Evolutionary conservation across 2,888 invertebrate species (phyloP), one percentile per base, ranked within the genome.

Genomic region (Frankliniella intonsa): DNA sequence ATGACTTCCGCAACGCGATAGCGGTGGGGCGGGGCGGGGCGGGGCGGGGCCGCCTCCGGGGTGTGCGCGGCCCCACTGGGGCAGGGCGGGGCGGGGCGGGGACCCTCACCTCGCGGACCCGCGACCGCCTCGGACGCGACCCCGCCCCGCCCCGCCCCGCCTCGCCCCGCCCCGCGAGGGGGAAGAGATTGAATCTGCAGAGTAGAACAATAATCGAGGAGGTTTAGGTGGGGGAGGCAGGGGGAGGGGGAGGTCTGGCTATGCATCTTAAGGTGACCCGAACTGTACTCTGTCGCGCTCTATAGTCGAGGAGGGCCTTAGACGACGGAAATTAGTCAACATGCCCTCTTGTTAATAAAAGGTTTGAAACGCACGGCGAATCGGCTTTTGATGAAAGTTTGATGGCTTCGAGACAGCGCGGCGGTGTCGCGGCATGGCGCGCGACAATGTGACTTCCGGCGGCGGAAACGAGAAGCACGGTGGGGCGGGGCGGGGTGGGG

Each of bases 1-100:
- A 76, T 76, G 69, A 76, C 69, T 76, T 76, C 69, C 69, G 69
- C 69, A 76, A 76, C 69, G 69, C 69, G 69, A 62, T 62, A 62
- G 62, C 62, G n/a, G 19, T 17, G 55, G 55, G 55, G 55, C 55
- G 55, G 55, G 51, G 51, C 51, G 14, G 55, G 14, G 17, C 19
- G 14, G 55, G 14, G 17, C 19, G 55, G 55, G 17, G 55, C 14
- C 55, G 55, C 14, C 19, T 19, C 17, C 55, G 55, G 55, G 14
- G 55, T 76, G 12, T 25, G 10, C 69, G 22, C 69, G 69, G 1
- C 69, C 69, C 11, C 14, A 19, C n/a, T n/a, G n/a, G n/a, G n/a
- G n/a, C n/a, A n/a, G n/a, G 19, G 19, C 55, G 10, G 55, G 55
- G 55, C 55, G 55, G 7, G 14, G 7, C 55, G 62, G 17, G 62